Conservation (phyloP, 2,888 invertebrate genomes). For the Melanchra persicariae region DNA sequence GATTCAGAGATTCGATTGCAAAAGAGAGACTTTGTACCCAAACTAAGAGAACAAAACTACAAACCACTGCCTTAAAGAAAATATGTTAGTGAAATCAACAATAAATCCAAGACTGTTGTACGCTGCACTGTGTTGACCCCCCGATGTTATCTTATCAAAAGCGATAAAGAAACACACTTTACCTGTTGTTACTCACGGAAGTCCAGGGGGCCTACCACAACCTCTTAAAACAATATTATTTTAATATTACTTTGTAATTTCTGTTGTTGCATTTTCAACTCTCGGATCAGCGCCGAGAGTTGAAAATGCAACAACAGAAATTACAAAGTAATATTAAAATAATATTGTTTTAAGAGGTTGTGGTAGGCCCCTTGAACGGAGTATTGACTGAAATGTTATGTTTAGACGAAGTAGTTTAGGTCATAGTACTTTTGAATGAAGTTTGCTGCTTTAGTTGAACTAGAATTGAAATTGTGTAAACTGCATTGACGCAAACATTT, state of each 20-base stretch:
- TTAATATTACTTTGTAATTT: too few species aligned
- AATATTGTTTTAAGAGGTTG: too few species aligned
- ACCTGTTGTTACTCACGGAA: conserved; percentile 66
- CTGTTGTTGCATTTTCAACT: too few species aligned
- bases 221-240: too few species aligned
- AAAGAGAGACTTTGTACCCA: conserved; percentile 43
- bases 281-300: too few species aligned
- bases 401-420: conserved; percentile 29
- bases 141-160: conserved; percentile 76
- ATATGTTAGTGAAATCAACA: conserved; percentile 65
- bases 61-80: conserved; percentile 57
- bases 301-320: too few species aligned
- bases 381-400: conserved; percentile 57
- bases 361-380: too few species aligned
- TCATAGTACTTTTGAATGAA: conserved; percentile 8
- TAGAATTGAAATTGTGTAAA: not conserved
- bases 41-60: conserved; percentile 47
- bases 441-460: not conserved
- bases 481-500: too few species aligned
- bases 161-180: conserved; percentile 74
- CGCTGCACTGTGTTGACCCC: conserved; percentile 72
- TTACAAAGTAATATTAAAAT: too few species aligned
- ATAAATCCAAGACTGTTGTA: conserved; percentile 61
- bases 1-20: conserved; percentile 59
- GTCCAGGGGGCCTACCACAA: too few species aligned